Evolutionary conservation across 2,797 vertebrate species (phyloP).

Genomic region (Chrosomus eos): DNA sequence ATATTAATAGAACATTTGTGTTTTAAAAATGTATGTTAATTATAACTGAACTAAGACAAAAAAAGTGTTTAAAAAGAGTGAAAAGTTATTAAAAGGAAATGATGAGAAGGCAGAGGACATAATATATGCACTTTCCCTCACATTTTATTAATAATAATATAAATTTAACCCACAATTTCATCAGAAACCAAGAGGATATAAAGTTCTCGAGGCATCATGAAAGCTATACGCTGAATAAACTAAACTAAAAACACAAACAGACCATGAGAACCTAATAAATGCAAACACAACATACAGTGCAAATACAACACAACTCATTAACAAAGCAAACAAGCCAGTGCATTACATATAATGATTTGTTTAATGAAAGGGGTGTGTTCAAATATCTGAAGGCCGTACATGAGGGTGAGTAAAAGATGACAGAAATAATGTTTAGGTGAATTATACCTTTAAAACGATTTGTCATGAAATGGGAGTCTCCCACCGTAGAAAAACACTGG

Average conservation of each 20-base stretch:
- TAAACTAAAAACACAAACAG: not conserved
- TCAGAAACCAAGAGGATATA: not conserved
- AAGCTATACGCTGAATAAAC: not conserved
- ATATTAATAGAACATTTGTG: not conserved
- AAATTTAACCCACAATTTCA: not conserved
- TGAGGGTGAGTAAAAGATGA: not conserved
- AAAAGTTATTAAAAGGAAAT: not conserved
- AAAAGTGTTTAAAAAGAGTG: not conserved
- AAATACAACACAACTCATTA: not conserved
- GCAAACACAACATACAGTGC: not conserved
- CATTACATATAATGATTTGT: not conserved
- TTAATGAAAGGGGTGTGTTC: constrained; percentile 11
- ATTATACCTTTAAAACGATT: not conserved
- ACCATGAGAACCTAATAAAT: not conserved
- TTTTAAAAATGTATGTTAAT: not conserved
- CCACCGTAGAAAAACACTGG: not conserved
- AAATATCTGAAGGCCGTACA: not conserved
- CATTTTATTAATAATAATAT: not conserved
- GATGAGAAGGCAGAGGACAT: not conserved
- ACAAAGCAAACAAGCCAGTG: not conserved
- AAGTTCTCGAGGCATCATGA: not conserved
- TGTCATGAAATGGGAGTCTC: not conserved
- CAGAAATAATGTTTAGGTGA: not conserved
- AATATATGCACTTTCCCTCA: not conserved
- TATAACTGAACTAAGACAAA: not conserved